Conservation (phyloP, 2,888 invertebrate species). For the Deilephila porcellus region DNA sequence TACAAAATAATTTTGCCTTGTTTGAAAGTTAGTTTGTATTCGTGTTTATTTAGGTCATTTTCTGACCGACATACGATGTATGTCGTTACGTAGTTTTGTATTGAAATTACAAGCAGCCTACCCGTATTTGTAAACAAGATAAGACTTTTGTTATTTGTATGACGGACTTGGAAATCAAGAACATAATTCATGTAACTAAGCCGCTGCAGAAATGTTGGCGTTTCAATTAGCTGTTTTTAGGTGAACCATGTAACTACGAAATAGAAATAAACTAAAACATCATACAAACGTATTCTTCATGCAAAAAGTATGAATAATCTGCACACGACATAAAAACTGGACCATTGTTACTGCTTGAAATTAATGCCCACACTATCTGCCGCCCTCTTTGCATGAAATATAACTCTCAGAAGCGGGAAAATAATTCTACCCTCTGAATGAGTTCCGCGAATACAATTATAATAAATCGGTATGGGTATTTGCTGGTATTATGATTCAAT, state of each 20-base stretch:
- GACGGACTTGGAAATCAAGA: background rate
- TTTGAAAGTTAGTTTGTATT: constrained; percentile 38
- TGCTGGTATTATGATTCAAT: background rate
- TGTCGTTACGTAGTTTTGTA: constrained; percentile 41
- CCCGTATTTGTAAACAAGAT: constrained; percentile 1
- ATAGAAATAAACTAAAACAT: background rate
- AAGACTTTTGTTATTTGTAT: background rate
- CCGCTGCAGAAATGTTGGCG: background rate
- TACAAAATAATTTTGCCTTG: constrained; percentile 10
- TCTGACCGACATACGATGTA: constrained; percentile 40
- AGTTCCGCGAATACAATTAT: background rate
- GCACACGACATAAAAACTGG: background rate
- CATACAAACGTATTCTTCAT: background rate
- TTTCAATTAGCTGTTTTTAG: background rate
- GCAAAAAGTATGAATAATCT: background rate
- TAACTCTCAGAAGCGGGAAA: background rate
- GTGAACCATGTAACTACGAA: background rate
- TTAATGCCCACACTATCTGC: constrained; percentile 2
- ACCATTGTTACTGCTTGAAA: constrained; percentile 2
- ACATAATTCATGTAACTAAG: background rate
- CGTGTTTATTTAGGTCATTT: constrained; percentile 62
- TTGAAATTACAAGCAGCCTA: constrained; percentile 43
- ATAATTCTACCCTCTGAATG: background rate
- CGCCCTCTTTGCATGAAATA: background rate
- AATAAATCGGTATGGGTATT: background rate